Percentiles rank a stretch among this genome's conserved stretches.
Conservation (phyloP, 2,888 invertebrate species). For the Eupithecia tripunctaria region DNA sequence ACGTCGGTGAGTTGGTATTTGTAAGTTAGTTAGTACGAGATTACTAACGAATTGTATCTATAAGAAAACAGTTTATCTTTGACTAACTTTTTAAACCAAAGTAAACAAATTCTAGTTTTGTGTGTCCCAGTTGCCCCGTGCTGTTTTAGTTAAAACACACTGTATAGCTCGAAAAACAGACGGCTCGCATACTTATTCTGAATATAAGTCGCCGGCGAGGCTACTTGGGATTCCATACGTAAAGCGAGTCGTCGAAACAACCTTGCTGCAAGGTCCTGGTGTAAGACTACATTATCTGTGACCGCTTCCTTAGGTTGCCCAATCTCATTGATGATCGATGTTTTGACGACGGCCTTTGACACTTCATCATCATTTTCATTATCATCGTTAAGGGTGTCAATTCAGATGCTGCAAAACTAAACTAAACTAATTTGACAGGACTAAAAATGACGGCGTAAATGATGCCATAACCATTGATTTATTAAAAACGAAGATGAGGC, state of each 20-base stretch:
- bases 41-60: background rate
- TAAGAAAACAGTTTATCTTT: background rate
- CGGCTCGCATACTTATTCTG: conserved; percentile 41
- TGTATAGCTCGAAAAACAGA: conserved; percentile 31
- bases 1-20: background rate
- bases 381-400: background rate
- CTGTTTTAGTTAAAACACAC: background rate
- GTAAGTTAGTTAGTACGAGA: background rate
- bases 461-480: too few species aligned
- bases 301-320: conserved; percentile 44
- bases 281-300: conserved; percentile 56
- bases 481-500: too few species aligned
- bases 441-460: too few species aligned
- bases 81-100: background rate
- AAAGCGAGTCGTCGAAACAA: conserved; percentile 65
- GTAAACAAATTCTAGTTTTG: background rate
- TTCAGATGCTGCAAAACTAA: too few species aligned
- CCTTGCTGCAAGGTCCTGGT: conserved; percentile 76
- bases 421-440: too few species aligned
- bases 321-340: conserved; percentile 21
- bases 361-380: conserved; percentile 1
- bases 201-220: conserved; percentile 59
- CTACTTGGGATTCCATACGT: conserved; percentile 73
- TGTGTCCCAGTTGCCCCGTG: background rate
- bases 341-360: background rate